Base-by-base conservation (phyloP, 2,113 vertebrate species). In the Climacteris rufus region DNA sequence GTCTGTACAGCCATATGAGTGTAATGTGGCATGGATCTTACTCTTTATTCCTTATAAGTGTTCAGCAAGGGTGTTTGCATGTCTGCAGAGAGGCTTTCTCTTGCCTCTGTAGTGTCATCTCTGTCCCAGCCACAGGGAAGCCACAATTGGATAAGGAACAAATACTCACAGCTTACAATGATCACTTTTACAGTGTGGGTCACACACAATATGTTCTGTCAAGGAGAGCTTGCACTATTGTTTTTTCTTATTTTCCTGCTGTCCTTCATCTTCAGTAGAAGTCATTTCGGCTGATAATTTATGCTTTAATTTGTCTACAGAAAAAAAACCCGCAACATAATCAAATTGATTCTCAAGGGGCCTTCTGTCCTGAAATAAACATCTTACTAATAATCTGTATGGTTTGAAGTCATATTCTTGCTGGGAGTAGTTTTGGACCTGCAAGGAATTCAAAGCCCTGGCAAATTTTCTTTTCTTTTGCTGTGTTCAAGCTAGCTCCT, bases 301-400 rank as follows among this genome's bases (percentile, higher is more conserved):
- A 53, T 71, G 47, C 81, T 92, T 81, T 89, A 66, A 93, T 93
- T 94, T 89, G 31, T 71, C 68, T 89, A 40, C 56, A 56, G 76
- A 71, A 70, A 92, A 95, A 88, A 30, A 6, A 0, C 49, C 30
- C 37, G 66, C 33, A 75, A 20, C 39, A 54, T 75, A 93, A 87
- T 85, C 49, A 82, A 94, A 61, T 39, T 77, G 40, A 81, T 90
- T 82, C 83, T 92, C 83, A 89, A 49, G 74, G 69, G 92, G 68
- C 64, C 80, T 96, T 94, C 86, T 92, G 44, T 70, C 68, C 69
- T 78, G 56, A 92, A 91, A 89, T 78, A 95, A 92, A 35, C 35
- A 60, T 74, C 72, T 83, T 89, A 37, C 75, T 94, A 90, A 77
- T 89, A 90, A 92, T 75, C 52, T 5, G 2, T 47, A n/a, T 75